These are phyloP conservation scores for Gobiocypris rarus DNA, from an alignment of 2,113 vertebrate genomes.

Conservation along the genomic window DNA sequence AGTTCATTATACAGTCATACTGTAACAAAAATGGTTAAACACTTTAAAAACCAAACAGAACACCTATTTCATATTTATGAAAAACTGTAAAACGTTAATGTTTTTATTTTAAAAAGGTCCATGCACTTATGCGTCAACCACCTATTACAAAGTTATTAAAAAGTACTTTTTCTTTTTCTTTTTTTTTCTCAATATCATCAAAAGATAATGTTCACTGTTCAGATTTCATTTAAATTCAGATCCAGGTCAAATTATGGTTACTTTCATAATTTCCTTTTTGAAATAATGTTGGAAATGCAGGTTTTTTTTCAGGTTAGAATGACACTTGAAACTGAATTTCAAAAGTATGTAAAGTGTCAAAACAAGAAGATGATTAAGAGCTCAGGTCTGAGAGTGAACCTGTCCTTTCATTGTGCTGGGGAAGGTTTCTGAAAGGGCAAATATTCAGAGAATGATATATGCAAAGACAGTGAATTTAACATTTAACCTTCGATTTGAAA, in stretches of 20 bases:
- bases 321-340: neutral
- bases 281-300: neutral
- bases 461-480: constrained; percentile 31
- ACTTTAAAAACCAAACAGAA: neutral
- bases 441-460: constrained; percentile 16
- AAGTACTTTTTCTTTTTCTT: neutral
- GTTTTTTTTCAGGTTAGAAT: neutral
- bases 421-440: neutral
- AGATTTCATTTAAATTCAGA: neutral
- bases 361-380: constrained; percentile 36
- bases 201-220: neutral
- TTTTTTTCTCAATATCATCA: neutral
- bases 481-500: constrained; percentile 17
- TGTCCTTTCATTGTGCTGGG: neutral
- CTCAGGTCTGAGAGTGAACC: neutral
- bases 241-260: neutral
- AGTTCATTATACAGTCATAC: too few species aligned
- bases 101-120: constrained; percentile 4
- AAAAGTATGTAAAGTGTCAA: constrained; percentile 23
- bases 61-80: neutral
- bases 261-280: neutral
- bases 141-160: neutral
- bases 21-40: neutral
- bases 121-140: neutral
- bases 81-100: neutral